phyloP scores from a whole-genome alignment of 2,797 vertebrate species.

The Glossophaga mutica region DNA sequence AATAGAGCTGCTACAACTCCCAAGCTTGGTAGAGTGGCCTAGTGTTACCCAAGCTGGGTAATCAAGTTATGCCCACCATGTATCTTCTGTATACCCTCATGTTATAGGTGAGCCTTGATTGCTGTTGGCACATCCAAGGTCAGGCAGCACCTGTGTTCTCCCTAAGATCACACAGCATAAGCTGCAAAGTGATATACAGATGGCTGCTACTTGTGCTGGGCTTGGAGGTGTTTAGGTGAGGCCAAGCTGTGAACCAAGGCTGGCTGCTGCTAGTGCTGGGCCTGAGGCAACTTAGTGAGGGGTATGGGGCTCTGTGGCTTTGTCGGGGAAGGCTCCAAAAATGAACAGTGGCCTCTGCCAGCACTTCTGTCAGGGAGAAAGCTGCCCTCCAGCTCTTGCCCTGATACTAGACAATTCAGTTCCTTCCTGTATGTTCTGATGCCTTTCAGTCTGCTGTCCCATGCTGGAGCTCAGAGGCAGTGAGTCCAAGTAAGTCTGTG shows the following conservation, averaged over 20 bases:
- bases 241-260: background rate
- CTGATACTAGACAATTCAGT: background rate
- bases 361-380: background rate
- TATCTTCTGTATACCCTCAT: background rate
- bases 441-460: background rate
- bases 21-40: too few relatives aligned
- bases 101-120: background rate
- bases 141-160: background rate
- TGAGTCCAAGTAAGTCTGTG: background rate
- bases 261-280: background rate
- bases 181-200: background rate
- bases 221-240: background rate
- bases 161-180: background rate
- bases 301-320: background rate
- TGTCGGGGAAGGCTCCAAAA: background rate
- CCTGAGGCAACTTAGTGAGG: background rate
- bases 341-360: background rate
- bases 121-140: background rate
- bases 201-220: background rate
- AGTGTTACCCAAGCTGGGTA: too few relatives aligned
- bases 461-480: background rate
- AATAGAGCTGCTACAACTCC: too few relatives aligned
- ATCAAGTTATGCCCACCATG: too few relatives aligned
- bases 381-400: background rate
- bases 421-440: background rate